Evolutionary conservation across 2,113 vertebrate genomes (phyloP).

Genomic region (Boleophthalmus pectinirostris): DNA sequence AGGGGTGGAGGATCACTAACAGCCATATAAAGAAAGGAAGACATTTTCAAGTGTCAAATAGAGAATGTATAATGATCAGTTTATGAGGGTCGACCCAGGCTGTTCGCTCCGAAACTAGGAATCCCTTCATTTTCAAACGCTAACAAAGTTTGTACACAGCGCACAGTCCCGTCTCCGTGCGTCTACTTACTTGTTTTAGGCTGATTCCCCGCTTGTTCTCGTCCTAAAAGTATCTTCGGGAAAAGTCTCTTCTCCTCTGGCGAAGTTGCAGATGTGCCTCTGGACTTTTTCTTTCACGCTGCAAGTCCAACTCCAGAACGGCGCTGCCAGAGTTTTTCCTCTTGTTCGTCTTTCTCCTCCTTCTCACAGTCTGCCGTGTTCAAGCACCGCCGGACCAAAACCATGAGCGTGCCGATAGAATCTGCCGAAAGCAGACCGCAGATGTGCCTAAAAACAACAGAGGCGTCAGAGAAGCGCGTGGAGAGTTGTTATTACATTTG

Average conservation of each 20-base stretch:
- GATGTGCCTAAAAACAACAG: slow-evolving; percentile 56
- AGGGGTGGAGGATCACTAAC: neutral
- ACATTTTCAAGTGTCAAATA: neutral
- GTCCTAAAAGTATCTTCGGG: slow-evolving; percentile 45
- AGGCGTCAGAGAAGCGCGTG: slow-evolving; percentile 61
- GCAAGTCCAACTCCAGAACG: slow-evolving; percentile 73
- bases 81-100: neutral
- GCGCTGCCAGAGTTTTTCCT: slow-evolving; percentile 66
- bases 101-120: neutral
- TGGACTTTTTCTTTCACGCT: slow-evolving; percentile 53
- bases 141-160: slow-evolving; percentile 56
- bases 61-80: neutral
- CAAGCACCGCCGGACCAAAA: slow-evolving; percentile 52
- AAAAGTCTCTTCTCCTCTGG: slow-evolving; percentile 36
- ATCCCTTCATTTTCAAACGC: neutral
- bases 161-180: slow-evolving; percentile 7
- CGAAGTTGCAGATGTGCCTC: slow-evolving; percentile 67
- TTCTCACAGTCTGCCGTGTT: slow-evolving; percentile 62
- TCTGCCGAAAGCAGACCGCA: slow-evolving; percentile 49
- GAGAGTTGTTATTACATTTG: slow-evolving; percentile 73
- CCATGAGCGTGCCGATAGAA: slow-evolving; percentile 54
- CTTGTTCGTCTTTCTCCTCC: slow-evolving; percentile 59
- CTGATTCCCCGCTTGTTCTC: slow-evolving; percentile 32
- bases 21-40: neutral
- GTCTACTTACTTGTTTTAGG: slow-evolving; percentile 71